These are phyloP conservation scores for Semaprochilodus insignis DNA, from an alignment of 2,797 vertebrate species.

Conservation along the genomic window DNA sequence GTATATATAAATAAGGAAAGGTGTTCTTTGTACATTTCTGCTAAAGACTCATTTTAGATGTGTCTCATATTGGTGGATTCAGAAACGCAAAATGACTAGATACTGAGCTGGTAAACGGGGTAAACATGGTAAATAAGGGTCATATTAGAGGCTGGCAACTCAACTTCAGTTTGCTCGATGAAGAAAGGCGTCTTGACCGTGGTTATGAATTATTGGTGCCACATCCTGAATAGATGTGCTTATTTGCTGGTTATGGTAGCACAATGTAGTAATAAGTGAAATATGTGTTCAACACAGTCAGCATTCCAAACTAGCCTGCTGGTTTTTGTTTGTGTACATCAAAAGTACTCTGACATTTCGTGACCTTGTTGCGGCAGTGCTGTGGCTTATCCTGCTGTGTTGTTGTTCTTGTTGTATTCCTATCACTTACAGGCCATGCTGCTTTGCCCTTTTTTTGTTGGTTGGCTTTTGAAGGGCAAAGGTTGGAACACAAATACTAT, in stretches of 20 bases:
- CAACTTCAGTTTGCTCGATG: background rate
- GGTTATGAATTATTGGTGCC: background rate
- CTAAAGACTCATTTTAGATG: conserved; percentile 25
- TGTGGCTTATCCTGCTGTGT: background rate
- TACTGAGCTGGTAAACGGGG: conserved; percentile 12
- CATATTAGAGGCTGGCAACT: background rate
- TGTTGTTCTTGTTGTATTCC: background rate
- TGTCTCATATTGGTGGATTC: background rate
- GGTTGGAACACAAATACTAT: background rate
- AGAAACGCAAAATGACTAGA: background rate
- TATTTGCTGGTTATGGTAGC: background rate
- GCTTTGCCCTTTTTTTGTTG: background rate
- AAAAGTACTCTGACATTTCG: background rate
- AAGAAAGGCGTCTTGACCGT: background rate
- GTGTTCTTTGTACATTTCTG: no score
- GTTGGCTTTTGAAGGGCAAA: background rate
- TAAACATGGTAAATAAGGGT: background rate
- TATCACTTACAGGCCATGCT: background rate
- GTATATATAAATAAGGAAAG: background rate
- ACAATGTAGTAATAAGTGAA: background rate
- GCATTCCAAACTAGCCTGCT: background rate
- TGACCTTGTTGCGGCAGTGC: background rate
- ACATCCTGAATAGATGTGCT: background rate
- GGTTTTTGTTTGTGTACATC: background rate
- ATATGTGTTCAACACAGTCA: background rate